Percentiles rank a stretch among this genome's conserved stretches.
Evolutionary conservation across 92 coral and sea anemone species (phyloP).

Genomic region (Epizoanthus fatuus): DNA sequence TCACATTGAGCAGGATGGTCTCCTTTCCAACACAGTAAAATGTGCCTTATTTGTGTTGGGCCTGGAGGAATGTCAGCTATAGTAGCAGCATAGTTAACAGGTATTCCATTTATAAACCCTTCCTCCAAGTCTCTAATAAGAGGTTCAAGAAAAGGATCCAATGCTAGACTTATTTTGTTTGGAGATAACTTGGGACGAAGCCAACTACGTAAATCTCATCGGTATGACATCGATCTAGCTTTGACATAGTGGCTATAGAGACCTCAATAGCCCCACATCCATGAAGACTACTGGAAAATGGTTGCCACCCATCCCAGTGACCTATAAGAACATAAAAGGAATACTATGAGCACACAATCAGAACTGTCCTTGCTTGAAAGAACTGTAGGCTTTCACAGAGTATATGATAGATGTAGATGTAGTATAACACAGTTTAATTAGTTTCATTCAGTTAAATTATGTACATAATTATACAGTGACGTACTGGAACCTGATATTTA

Average conservation of each 20-base stretch:
- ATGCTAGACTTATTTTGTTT: slow-evolving; percentile 62
- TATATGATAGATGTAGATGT: not conserved
- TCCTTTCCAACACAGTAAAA: slow-evolving; percentile 76
- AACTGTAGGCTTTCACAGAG: not conserved
- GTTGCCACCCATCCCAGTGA: slow-evolving; percentile 94
- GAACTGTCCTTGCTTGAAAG: not conserved
- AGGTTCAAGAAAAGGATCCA: slow-evolving; percentile 79
- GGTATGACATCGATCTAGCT: slow-evolving; percentile 57
- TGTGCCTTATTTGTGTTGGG: slow-evolving; percentile 48
- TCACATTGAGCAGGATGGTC: slow-evolving; percentile 77
- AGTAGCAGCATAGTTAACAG: slow-evolving; percentile 63
- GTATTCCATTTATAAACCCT: slow-evolving; percentile 76
- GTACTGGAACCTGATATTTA: too few relatives aligned
- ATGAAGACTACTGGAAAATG: slow-evolving; percentile 65
- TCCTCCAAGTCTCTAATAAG: slow-evolving; percentile 64
- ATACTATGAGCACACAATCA: not conserved
- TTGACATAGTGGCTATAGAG: slow-evolving; percentile 74
- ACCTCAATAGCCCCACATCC: slow-evolving; percentile 79
- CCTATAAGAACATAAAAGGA: slow-evolving; percentile 40
- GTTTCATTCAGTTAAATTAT: too few relatives aligned
- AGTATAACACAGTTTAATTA: too few relatives aligned
- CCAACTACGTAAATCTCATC: slow-evolving; percentile 75
- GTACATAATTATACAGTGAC: too few relatives aligned
- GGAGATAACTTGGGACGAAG: slow-evolving; percentile 75
- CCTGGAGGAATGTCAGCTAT: slow-evolving; percentile 59